Conservation (phyloP, 1,140 invertebrate genomes). For the Halyomorpha halys region DNA sequence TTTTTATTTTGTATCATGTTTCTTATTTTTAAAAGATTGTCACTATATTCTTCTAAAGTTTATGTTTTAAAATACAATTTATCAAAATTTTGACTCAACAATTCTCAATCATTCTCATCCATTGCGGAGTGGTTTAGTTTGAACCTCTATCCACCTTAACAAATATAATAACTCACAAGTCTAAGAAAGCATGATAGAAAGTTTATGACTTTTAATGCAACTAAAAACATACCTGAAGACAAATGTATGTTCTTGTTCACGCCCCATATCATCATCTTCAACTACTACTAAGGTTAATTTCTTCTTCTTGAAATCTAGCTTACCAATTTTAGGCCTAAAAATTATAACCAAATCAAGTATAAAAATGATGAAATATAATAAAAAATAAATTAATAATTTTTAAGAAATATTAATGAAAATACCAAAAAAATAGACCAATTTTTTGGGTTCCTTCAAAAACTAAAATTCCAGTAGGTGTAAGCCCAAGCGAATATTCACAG, state of each 20-base stretch:
- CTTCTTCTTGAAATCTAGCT: slow-evolving; percentile 91
- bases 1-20: too few relatives aligned
- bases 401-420: slow-evolving; percentile 29
- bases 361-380: background rate
- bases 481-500: slow-evolving; percentile 89
- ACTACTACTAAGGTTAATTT: slow-evolving; percentile 90
- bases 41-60: too few relatives aligned
- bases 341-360: slow-evolving; percentile 47
- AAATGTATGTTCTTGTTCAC: slow-evolving; percentile 88
- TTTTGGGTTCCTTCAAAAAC: slow-evolving; percentile 92
- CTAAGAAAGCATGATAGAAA: too few relatives aligned
- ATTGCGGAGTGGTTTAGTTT: too few relatives aligned
- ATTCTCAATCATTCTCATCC: too few relatives aligned
- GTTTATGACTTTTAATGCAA: too few relatives aligned
- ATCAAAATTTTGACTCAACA: too few relatives aligned
- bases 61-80: too few relatives aligned
- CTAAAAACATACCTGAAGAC: slow-evolving; percentile 52
- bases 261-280: slow-evolving; percentile 89
- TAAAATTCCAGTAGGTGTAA: slow-evolving; percentile 94
- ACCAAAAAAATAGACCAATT: slow-evolving; percentile 98
- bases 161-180: too few relatives aligned
- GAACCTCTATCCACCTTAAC: too few relatives aligned
- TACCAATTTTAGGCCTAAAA: slow-evolving; percentile 93
- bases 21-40: too few relatives aligned
- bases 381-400: background rate